Percentiles rank a stretch among this genome's conserved stretches.
Conservation (phyloP, 2,797 vertebrate species). For the Naso thynnoides region DNA sequence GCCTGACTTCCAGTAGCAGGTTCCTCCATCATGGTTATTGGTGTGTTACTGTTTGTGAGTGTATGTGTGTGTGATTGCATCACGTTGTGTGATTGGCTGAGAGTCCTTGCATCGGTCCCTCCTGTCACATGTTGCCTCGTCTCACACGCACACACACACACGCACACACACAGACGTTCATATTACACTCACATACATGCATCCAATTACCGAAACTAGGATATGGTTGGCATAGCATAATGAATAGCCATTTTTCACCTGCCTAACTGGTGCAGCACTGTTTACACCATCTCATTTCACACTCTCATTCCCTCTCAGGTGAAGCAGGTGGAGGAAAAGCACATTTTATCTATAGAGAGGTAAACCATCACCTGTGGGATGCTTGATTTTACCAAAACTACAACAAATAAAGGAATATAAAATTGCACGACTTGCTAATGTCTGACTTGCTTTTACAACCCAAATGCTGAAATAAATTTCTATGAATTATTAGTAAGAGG, state of each 20-base stretch:
- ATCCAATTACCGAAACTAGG: conserved; percentile 71
- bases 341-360: background rate
- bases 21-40: conserved; percentile 20
- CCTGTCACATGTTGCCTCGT: conserved; percentile 27
- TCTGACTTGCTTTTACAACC: background rate
- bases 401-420: background rate
- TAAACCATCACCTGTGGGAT: conserved; percentile 20
- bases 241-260: conserved; percentile 78
- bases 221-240: conserved; percentile 75
- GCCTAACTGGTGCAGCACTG: conserved; percentile 55
- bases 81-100: conserved; percentile 57
- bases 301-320: conserved; percentile 13
- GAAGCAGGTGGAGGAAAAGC: conserved; percentile 14
- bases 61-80: conserved; percentile 13
- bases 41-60: conserved; percentile 22
- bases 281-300: conserved; percentile 21
- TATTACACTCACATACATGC: background rate
- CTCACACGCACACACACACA: background rate
- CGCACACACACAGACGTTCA: conserved; percentile 3
- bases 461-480: background rate
- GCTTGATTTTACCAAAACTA: background rate
- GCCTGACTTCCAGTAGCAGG: conserved; percentile 19
- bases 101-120: conserved; percentile 47
- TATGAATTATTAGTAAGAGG: too few species aligned
- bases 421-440: background rate